phyloP scores from a whole-genome alignment of 2,797 vertebrate species.

The Gymnoscopelus braueri region DNA sequence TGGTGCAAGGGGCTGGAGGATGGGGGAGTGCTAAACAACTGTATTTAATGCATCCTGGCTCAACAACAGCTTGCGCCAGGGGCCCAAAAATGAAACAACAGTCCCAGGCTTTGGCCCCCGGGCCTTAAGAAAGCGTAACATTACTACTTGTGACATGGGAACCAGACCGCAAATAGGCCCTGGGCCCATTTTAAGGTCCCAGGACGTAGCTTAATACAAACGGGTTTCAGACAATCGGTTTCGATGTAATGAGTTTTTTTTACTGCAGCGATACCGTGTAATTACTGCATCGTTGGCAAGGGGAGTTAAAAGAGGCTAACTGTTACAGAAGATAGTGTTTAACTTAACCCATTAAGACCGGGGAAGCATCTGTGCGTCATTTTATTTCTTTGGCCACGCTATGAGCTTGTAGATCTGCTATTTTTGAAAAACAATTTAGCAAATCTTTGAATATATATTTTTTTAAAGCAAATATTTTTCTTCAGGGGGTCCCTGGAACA shows the following conservation, averaged over 20 bases:
- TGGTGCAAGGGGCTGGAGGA: no score
- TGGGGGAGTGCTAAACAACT: no score
- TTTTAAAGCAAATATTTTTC: no score
- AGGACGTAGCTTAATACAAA: slow-evolving; percentile 24
- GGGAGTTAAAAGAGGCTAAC: slow-evolving; percentile 43
- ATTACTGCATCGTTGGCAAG: slow-evolving; percentile 42
- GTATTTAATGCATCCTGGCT: no score
- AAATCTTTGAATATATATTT: no score
- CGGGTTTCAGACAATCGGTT: slow-evolving; percentile 41
- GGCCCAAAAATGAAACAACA: slow-evolving; percentile 2
- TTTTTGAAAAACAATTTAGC: no score
- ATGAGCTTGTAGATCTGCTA: no score
- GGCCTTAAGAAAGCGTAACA: slow-evolving; percentile 20
- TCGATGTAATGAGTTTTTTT: slow-evolving; percentile 57
- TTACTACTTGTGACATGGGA: slow-evolving; percentile 23
- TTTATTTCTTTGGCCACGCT: no score
- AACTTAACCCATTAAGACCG: background rate
- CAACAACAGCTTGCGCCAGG: slow-evolving; percentile 69
- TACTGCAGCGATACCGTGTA: slow-evolving; percentile 31
- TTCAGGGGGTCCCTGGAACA: no score
- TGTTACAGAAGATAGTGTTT: slow-evolving; percentile 39
- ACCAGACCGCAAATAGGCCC: slow-evolving; percentile 15
- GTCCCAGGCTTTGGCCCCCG: background rate
- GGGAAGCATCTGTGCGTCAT: no score
- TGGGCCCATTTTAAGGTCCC: slow-evolving; percentile 18